Conservation (phyloP, 2,888 invertebrate genomes). For the Byasa hedistus region DNA sequence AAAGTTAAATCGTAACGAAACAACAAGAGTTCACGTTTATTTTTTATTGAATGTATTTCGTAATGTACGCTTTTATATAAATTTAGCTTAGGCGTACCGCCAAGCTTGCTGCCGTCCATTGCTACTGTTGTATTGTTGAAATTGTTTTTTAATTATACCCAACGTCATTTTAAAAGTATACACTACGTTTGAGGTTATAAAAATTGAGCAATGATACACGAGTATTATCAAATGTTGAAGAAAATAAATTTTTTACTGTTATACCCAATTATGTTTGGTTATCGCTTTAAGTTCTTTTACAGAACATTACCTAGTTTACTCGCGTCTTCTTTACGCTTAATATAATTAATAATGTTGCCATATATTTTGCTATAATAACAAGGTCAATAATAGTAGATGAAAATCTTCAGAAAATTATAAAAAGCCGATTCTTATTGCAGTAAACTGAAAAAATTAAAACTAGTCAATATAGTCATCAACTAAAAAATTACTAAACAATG, state of each 20-base stretch:
- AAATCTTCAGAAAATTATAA: neutral
- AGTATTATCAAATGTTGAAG: constrained; percentile 12
- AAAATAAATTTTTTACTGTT: neutral
- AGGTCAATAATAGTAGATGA: neutral
- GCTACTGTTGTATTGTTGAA: constrained; percentile 37
- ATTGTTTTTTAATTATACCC: constrained; percentile 37
- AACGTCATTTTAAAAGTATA: constrained; percentile 12
- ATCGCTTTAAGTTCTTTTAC: neutral
- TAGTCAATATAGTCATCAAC: neutral
- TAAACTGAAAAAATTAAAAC: neutral
- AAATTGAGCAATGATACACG: constrained; percentile 28
- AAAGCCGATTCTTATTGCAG: neutral
- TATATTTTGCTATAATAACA: neutral
- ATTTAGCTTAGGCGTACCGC: constrained; percentile 40
- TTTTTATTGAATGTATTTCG: constrained; percentile 22
- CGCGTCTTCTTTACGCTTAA: too few relatives aligned
- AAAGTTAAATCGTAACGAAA: neutral
- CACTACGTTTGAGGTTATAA: constrained; percentile 37
- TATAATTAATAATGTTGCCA: too few relatives aligned
- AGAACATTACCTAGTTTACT: too few relatives aligned
- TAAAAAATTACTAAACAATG: neutral
- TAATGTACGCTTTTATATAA: constrained; percentile 31
- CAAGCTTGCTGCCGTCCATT: constrained; percentile 73
- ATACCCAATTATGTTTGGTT: neutral
- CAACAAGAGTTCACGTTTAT: constrained; percentile 5